Evolutionary conservation across 2,797 vertebrate species (phyloP).

Genomic region (Girardinus metallicus): DNA sequence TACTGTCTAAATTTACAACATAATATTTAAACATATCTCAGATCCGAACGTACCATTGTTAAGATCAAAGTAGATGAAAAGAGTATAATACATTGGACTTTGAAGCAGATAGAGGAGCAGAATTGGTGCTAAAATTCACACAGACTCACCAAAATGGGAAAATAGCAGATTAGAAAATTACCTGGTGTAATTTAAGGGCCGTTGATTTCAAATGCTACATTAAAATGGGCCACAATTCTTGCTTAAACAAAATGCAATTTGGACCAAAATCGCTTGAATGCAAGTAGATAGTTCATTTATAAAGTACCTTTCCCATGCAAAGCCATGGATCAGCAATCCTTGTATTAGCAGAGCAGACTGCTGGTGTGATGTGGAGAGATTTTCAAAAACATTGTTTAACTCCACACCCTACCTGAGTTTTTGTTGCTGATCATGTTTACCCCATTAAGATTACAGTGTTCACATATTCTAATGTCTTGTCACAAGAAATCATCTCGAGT

Average conservation of each 20-base stretch:
- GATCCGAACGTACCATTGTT: neutral
- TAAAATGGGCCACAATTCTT: neutral
- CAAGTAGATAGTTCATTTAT: neutral
- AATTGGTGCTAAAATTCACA: neutral
- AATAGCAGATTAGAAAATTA: neutral
- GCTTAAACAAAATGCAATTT: neutral
- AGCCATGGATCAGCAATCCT: neutral
- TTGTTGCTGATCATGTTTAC: neutral
- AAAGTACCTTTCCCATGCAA: neutral
- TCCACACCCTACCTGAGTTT: neutral
- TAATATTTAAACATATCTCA: neutral
- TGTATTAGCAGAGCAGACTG: neutral
- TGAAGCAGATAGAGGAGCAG: neutral
- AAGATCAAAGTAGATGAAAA: neutral
- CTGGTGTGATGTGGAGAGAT: neutral
- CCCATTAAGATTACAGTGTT: neutral
- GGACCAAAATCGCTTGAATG: neutral
- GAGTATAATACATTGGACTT: neutral
- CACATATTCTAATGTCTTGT: neutral
- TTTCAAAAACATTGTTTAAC: neutral
- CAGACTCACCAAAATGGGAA: neutral
- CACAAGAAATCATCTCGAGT: neutral
- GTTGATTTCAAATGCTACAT: neutral
- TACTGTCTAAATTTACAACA: neutral
- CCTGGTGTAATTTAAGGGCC: neutral